Evolutionary conservation across 2,888 invertebrate genomes (phyloP).

Genomic region (Coenonympha glycerion): DNA sequence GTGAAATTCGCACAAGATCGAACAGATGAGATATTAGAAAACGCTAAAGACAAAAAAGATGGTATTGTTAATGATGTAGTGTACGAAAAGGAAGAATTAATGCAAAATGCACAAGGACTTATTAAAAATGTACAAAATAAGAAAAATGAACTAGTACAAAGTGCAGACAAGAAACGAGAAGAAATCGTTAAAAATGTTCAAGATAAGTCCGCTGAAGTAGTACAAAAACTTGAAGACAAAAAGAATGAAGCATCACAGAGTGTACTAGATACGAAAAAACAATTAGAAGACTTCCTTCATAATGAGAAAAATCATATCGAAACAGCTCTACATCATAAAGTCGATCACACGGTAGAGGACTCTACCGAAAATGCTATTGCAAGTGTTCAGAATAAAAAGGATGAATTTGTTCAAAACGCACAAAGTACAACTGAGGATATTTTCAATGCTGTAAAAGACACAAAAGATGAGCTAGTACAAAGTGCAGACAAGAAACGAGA

Average conservation of each 20-base stretch:
- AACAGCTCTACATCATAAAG: slow-evolving; percentile 29
- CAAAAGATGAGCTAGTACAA: slow-evolving; percentile 26
- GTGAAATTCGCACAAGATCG: slow-evolving; percentile 24
- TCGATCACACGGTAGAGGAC: slow-evolving; percentile 14
- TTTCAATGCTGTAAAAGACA: slow-evolving; percentile 28
- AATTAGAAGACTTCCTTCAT: slow-evolving; percentile 36
- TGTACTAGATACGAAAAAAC: slow-evolving; percentile 33
- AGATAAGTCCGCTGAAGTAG: slow-evolving; percentile 29
- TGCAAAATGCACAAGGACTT: slow-evolving; percentile 21
- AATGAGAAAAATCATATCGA: slow-evolving; percentile 38
- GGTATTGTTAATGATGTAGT: slow-evolving; percentile 26
- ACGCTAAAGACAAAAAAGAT: slow-evolving; percentile 19
- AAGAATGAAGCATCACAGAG: slow-evolving; percentile 28
- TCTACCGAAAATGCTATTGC: slow-evolving; percentile 9
- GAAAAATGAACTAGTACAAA: slow-evolving; percentile 28
- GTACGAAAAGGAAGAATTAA: slow-evolving; percentile 37
- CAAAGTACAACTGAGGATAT: slow-evolving; percentile 30
- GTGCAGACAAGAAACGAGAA: slow-evolving; percentile 12
- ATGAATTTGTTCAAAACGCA: slow-evolving; percentile 34
- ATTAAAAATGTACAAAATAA: slow-evolving; percentile 15
- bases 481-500: slow-evolving; percentile 12
- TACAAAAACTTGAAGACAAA: slow-evolving; percentile 34
- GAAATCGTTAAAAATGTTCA: slow-evolving; percentile 16
- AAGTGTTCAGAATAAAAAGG: slow-evolving; percentile 28
- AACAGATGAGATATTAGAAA: slow-evolving; percentile 15